Base-by-base conservation (phyloP, 2,797 vertebrate species). In the Malurus splendens region DNA sequence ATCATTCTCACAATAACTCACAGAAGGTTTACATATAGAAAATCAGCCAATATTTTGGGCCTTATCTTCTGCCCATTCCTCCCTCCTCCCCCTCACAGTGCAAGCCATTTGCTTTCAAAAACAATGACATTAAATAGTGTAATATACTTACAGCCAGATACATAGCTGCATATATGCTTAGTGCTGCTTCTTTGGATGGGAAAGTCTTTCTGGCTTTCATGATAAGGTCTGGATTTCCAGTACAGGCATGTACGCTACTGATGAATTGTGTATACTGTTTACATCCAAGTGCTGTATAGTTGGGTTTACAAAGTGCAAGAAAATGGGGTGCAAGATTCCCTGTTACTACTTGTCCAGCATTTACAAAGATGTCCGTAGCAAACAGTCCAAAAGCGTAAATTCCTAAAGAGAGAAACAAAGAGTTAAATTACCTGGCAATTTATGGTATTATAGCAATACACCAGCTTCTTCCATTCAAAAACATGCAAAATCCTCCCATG, bases 241-340 rank as follows among this genome's bases (percentile, higher is more conserved):
- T 99, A 95, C 99, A 99, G 42, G 98, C 98, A 89, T 99, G 98
- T 90, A 98, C 98, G 66, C 98, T 98, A 94, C 98, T 99, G 97
- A 99, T 98, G 97, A 99, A 99, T 7, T 99, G 98, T 55, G 98
- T 98, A 5, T 98, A 97, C 92, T 99, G 98, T 93, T 99, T 98
- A 95, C 99, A 99, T 87, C 99, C 99, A 78, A 99, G 98, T 3
- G 98, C 98, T 3, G 99, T 99, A 92, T 98, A 99, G 97, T 99
- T 99, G 92, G 99, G 99, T 90, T 99, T 99, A 93, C 99, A 99
- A 80, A 99, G 98, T 19, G 99, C 99, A 95, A 99, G 98, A 94
- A 99, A 99, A 95, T 99, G 98, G n/a, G 99, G 99, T 3, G 99
- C 98, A 92, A 99, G 97, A 95, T 99, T 99, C 41, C 99, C 99